These are phyloP conservation scores for Scolopax mira DNA, from an alignment of 2,113 vertebrate genomes.

Conservation along the genomic window DNA sequence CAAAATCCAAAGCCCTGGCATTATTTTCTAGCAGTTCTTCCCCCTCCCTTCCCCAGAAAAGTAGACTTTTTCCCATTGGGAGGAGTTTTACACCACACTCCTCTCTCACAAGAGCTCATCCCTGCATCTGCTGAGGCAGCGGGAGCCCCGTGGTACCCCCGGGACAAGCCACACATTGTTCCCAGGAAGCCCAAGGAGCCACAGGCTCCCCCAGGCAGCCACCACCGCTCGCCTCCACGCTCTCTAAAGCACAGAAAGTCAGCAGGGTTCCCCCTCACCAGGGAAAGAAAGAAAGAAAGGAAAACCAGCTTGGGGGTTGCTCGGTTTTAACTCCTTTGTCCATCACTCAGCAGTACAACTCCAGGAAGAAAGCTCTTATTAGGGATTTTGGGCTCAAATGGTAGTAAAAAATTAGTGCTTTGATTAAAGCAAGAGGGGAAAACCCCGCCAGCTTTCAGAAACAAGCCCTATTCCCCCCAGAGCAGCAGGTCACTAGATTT, in stretches of 20 bases:
- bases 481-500: neutral
- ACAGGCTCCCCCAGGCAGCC: neutral
- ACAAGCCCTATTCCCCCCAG: neutral
- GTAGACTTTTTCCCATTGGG: neutral
- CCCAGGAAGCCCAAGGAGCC: neutral
- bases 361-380: neutral
- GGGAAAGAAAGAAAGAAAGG: neutral
- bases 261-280: neutral
- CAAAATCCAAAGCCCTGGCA: neutral
- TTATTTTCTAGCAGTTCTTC: neutral
- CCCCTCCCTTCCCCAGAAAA: neutral
- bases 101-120: neutral
- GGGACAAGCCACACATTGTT: neutral
- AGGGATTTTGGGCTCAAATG: neutral
- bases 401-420: neutral
- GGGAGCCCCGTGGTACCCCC: accelerated
- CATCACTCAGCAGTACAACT: neutral
- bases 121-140: neutral
- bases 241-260: neutral
- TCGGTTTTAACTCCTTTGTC: neutral
- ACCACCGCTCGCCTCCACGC: neutral
- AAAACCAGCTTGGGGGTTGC: neutral
- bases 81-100: neutral
- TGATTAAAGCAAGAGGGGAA: neutral
- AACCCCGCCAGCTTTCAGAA: neutral